phyloP scores from a whole-genome alignment of 2,797 vertebrate species.

The Onychomys leucogaster region DNA sequence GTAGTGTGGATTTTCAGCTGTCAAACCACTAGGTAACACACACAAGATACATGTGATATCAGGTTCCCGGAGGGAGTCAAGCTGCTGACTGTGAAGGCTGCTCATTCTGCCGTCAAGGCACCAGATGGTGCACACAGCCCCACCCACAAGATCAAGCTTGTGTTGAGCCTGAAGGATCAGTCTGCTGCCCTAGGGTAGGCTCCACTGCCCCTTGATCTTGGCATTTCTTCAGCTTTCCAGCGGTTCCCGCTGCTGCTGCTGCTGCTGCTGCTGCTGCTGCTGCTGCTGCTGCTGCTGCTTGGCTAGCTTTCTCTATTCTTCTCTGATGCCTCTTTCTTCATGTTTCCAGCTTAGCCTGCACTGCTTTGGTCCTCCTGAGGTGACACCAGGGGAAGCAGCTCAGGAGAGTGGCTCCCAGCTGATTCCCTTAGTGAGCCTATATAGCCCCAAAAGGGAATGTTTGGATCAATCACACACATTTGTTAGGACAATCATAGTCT shows the following conservation, averaged over 20 bases:
- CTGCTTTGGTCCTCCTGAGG: background rate
- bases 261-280: too few species aligned
- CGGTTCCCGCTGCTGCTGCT: background rate
- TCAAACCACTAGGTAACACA: background rate
- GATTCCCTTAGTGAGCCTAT: background rate
- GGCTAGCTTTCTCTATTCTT: background rate
- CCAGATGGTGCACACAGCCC: background rate
- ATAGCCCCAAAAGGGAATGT: too few species aligned
- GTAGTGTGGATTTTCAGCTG: background rate
- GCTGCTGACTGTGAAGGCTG: background rate
- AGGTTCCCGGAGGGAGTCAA: background rate
- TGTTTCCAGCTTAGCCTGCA: background rate
- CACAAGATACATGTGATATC: background rate
- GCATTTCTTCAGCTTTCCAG: background rate
- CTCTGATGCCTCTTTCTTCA: background rate
- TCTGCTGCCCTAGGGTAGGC: background rate
- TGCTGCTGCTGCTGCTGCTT: background rate
- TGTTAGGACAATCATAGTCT: background rate
- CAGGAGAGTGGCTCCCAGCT: background rate
- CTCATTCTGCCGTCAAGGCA: background rate
- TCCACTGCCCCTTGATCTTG: background rate
- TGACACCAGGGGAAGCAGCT: background rate
- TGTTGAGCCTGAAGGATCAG: background rate
- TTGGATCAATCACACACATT: background rate
- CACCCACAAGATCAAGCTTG: background rate